Conservation (phyloP, 1,140 invertebrate genomes). For the Batillaria attramentaria region DNA sequence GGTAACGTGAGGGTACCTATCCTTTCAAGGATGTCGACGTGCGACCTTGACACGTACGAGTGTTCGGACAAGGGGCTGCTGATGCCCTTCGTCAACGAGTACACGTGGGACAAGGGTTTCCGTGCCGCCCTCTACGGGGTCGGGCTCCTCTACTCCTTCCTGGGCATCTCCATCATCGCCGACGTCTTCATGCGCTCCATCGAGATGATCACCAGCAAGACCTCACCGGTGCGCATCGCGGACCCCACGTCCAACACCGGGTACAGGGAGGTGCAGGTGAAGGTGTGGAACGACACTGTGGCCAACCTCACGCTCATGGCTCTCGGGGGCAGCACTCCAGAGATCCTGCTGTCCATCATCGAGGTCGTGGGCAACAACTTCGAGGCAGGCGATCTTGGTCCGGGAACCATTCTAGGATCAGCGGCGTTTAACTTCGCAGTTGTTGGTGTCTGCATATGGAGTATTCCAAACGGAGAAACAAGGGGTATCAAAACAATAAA, state of each 20-base stretch:
- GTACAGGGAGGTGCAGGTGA: conserved; percentile 57
- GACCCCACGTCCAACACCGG: conserved; percentile 54
- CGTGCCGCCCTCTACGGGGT: conserved; percentile 75
- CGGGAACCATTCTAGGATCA: conserved; percentile 80
- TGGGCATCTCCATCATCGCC: conserved; percentile 77
- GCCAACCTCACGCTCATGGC: conserved; percentile 82
- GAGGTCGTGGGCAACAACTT: conserved; percentile 77
- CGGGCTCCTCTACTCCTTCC: conserved; percentile 75
- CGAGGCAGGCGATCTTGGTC: conserved; percentile 76
- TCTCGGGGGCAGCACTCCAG: conserved; percentile 78
- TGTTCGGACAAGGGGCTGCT: conserved; percentile 74
- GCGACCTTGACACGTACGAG: conserved; percentile 62
- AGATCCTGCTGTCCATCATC: conserved; percentile 79
- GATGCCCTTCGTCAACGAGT: conserved; percentile 76
- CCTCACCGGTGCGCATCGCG: conserved; percentile 72
- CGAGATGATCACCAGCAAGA: conserved; percentile 79
- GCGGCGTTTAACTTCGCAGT: conserved; percentile 79
- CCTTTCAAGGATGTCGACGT: conserved; percentile 69
- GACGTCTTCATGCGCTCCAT: conserved; percentile 79
- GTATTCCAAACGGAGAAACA: conserved; percentile 74
- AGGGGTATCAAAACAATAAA: conserved; percentile 75
- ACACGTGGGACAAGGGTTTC: conserved; percentile 72
- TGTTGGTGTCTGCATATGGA: conserved; percentile 77
- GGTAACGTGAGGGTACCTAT: too few relatives aligned
- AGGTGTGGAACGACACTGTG: conserved; percentile 79